Conservation (phyloP, 2,797 vertebrate species). For the Neosalanx taihuensis region DNA sequence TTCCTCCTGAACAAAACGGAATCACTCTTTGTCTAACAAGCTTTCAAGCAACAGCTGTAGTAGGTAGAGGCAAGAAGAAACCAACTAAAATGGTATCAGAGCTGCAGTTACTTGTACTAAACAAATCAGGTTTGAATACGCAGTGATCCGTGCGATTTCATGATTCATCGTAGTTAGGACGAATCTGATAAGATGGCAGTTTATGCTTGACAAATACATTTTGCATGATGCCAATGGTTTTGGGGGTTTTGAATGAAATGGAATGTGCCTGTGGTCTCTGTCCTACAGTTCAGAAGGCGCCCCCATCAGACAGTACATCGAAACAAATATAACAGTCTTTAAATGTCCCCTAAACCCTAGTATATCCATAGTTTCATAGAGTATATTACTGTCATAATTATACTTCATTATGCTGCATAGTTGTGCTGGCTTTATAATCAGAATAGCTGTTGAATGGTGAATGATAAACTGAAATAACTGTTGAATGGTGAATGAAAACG, state of each 20-base stretch:
- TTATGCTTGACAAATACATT: neutral
- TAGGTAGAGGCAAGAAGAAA: slow-evolving; percentile 11
- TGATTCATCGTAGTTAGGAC: slow-evolving; percentile 5
- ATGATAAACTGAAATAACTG: no score
- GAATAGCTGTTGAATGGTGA: no score
- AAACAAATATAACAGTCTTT: neutral
- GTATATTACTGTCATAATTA: no score
- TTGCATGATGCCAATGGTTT: neutral
- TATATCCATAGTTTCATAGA: no score
- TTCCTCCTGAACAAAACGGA: neutral
- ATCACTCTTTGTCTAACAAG: slow-evolving; percentile 7
- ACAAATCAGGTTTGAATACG: no score
- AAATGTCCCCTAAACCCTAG: no score
- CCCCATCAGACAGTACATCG: slow-evolving; percentile 34
- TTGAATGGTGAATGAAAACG: no score
- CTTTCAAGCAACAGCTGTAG: slow-evolving; percentile 50
- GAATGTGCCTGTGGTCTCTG: slow-evolving; percentile 16
- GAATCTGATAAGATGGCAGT: neutral
- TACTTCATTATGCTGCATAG: no score
- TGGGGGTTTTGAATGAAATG: slow-evolving; percentile 21
- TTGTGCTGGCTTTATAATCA: no score
- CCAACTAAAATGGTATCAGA: neutral
- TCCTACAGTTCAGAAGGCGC: slow-evolving; percentile 22
- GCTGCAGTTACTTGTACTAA: neutral
- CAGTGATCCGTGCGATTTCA: neutral